Conservation (phyloP, 1,140 invertebrate genomes). For the Aphis gossypii region DNA sequence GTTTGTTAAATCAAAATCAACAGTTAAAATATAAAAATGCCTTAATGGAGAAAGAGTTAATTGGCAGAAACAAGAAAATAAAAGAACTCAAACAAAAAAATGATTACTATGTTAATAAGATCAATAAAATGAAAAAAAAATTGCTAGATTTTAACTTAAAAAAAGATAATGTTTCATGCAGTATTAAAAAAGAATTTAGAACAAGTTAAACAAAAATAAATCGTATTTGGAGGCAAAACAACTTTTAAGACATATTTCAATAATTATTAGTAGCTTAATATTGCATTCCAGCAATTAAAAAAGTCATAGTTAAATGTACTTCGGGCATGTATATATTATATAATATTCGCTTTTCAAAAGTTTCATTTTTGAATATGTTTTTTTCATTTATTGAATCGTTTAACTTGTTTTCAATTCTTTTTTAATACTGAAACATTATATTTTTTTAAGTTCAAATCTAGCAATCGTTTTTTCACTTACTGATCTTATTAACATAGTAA, state of each 20-base stretch:
- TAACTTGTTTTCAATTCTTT: too few species aligned
- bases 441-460: neutral
- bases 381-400: neutral
- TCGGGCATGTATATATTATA: too few species aligned
- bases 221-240: neutral
- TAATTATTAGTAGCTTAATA: too few species aligned
- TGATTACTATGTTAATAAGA: too few species aligned
- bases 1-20: neutral
- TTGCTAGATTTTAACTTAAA: neutral
- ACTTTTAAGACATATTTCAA: neutral
- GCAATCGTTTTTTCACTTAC: neutral
- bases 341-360: too few species aligned
- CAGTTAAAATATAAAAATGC: neutral
- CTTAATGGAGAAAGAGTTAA: neutral
- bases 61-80: neutral
- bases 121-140: too few species aligned
- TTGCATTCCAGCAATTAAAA: too few species aligned
- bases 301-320: too few species aligned
- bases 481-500: neutral
- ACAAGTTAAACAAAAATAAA: neutral
- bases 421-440: neutral
- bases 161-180: neutral
- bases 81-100: too few species aligned
- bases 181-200: neutral
- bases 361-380: too few species aligned